phyloP scores from a whole-genome alignment of 2,888 invertebrate genomes.

The Chrysolina oricalcia region DNA sequence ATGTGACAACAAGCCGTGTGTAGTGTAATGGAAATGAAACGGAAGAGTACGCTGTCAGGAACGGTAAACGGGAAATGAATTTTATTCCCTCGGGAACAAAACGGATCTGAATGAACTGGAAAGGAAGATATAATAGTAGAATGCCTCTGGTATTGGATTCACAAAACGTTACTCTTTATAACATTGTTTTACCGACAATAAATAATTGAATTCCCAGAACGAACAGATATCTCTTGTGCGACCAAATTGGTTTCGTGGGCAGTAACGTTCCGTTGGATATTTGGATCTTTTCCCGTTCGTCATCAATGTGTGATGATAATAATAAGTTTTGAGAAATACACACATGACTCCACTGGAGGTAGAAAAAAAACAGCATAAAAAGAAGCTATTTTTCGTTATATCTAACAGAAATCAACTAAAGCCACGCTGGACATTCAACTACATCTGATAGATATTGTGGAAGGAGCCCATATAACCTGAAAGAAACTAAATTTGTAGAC shows the following conservation, averaged over 20 bases:
- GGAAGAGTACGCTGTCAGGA: background rate
- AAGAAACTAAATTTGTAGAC: too few species aligned
- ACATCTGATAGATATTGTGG: too few species aligned
- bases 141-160: background rate
- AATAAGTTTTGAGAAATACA: too few species aligned
- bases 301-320: too few species aligned
- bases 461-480: too few species aligned
- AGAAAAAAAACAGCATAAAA: too few species aligned
- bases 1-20: background rate
- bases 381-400: too few species aligned
- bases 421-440: too few species aligned
- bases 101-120: background rate
- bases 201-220: background rate
- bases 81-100: background rate
- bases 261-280: too few species aligned
- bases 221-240: background rate
- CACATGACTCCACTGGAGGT: too few species aligned
- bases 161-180: background rate
- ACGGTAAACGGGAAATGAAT: slow-evolving; percentile 15
- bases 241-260: background rate
- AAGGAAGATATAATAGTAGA: background rate
- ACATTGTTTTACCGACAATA: background rate
- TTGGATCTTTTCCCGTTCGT: too few species aligned
- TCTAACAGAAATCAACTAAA: too few species aligned
- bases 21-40: slow-evolving; percentile 12